phyloP scores from a whole-genome alignment of 2,797 vertebrate genomes.

The Meda fulgida region DNA sequence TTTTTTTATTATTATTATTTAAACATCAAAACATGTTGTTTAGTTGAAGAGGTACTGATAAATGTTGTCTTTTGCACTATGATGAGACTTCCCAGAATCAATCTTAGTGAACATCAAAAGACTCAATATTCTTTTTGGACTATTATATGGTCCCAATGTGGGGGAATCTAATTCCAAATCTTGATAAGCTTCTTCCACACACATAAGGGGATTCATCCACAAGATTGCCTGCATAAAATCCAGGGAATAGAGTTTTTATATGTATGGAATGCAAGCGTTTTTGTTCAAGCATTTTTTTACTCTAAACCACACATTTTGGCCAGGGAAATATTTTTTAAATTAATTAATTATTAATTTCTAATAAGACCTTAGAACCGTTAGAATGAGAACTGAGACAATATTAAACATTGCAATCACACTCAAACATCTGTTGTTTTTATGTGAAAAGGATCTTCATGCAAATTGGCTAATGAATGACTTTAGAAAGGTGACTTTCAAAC shows the following conservation, averaged over 20 bases:
- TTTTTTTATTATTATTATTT: background rate
- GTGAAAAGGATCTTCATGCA: background rate
- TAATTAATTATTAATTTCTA: background rate
- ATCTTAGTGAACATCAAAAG: background rate
- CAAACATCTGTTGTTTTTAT: background rate
- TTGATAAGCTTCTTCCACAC: background rate
- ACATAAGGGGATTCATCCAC: background rate
- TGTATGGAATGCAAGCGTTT: background rate
- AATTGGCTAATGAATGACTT: background rate
- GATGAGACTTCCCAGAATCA: background rate
- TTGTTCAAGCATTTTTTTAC: background rate
- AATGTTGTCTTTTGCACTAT: background rate
- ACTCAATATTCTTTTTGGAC: background rate
- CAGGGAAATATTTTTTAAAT: background rate
- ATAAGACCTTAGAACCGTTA: background rate
- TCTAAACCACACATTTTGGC: background rate
- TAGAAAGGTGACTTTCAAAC: too few relatives aligned
- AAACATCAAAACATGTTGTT: background rate
- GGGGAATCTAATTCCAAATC: background rate
- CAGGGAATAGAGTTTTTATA: conserved; percentile 2
- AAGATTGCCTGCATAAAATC: background rate
- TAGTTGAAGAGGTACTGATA: background rate
- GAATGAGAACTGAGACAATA: background rate
- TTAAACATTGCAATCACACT: background rate
- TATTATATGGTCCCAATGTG: background rate